Conservation (phyloP, 2,797 vertebrate genomes). For the Anabas testudineus region DNA sequence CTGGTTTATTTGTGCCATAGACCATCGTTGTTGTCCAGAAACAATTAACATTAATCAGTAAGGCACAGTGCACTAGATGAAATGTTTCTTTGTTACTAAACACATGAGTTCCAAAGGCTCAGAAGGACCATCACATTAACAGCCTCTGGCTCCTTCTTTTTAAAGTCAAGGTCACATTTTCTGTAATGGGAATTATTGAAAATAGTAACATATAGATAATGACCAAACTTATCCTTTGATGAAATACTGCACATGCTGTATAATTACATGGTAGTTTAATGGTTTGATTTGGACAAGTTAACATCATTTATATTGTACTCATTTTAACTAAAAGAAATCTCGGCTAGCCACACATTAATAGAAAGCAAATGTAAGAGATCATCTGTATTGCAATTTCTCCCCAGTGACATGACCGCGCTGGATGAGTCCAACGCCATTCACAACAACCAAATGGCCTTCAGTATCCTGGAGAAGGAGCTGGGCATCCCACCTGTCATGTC, state of each 20-base stretch:
- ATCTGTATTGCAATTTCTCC: slow-evolving; percentile 10
- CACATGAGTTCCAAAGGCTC: no score
- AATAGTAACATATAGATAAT: no score
- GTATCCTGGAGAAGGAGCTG: slow-evolving; percentile 88
- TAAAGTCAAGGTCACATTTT: no score
- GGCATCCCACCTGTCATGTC: slow-evolving; percentile 91
- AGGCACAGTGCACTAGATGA: no score
- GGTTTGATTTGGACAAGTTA: slow-evolving; percentile 9
- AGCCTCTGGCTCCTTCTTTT: no score
- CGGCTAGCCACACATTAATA: neutral
- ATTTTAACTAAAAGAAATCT: neutral
- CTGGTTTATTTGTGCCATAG: no score
- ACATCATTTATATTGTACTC: neutral
- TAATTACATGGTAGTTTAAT: slow-evolving; percentile 8
- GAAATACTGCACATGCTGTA: neutral
- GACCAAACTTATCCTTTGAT: no score
- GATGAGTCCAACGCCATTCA: slow-evolving; percentile 71
- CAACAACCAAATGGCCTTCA: slow-evolving; percentile 87
- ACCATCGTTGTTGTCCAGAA: no score
- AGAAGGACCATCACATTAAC: no score
- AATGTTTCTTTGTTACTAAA: no score
- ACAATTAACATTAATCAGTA: no score
- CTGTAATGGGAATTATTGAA: no score
- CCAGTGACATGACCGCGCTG: slow-evolving; percentile 86
- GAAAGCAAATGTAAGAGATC: neutral